Evolutionary conservation across 1,140 invertebrate genomes (phyloP).

Genomic region (Leptopilina boulardi): DNA sequence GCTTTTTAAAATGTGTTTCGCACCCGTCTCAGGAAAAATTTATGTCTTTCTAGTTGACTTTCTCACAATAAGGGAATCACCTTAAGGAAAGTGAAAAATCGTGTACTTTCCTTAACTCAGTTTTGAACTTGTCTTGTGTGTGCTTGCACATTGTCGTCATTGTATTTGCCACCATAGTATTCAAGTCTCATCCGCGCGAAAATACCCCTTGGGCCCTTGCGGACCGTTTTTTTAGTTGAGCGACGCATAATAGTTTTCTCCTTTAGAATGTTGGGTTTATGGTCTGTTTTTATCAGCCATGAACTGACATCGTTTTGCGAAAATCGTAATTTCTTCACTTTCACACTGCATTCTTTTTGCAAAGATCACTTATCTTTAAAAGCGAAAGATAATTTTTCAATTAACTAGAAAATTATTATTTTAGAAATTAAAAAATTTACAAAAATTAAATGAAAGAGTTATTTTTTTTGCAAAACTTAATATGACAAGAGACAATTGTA

Average conservation of each 20-base stretch:
- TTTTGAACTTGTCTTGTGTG: slow-evolving; percentile 11
- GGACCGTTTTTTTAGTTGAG: slow-evolving; percentile 8
- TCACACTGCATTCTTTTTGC: background rate
- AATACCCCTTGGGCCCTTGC: background rate
- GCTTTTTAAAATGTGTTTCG: background rate
- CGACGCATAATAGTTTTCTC: slow-evolving; percentile 25
- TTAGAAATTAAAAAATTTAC: background rate
- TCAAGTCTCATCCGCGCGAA: background rate
- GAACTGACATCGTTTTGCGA: background rate
- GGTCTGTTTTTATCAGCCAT: slow-evolving; percentile 1
- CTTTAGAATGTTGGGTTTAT: background rate
- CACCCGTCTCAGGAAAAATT: background rate
- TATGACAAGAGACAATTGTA: background rate
- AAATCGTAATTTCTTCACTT: background rate
- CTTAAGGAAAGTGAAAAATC: slow-evolving; percentile 20
- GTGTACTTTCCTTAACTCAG: slow-evolving; percentile 20
- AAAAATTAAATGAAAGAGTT: background rate
- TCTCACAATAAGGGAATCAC: slow-evolving; percentile 12
- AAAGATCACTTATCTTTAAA: background rate
- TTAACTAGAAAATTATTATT: background rate
- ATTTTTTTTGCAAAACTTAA: slow-evolving; percentile 2
- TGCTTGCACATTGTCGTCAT: background rate
- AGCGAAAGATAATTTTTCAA: too few species aligned
- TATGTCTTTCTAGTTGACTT: background rate
- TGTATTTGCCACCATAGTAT: background rate